Base-by-base conservation (phyloP, 1,140 invertebrate species). In the Semibalanus balanoides region DNA sequence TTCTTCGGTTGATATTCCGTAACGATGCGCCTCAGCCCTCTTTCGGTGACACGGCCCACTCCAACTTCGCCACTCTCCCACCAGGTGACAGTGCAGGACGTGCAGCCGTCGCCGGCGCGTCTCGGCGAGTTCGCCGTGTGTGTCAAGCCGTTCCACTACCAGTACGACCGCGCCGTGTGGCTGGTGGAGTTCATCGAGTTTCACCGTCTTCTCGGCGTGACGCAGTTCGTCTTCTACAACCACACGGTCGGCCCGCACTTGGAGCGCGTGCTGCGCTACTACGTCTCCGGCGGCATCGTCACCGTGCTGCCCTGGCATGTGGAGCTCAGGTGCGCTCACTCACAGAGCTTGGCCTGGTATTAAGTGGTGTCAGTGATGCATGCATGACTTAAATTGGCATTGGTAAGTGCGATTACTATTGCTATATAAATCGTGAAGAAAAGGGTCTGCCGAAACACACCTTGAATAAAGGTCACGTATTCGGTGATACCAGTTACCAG, bases 161-260 rank as follows among this genome's bases (percentile, higher is more conserved):
- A 91, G 77, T 97, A 94, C 83, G 90, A 95, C 81, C 87, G 88
- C 79, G 89, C 89, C 0, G 76, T 85, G 69, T 92, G 94, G 85
- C 85, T 98, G 77, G 86, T 96, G 76, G 95, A 97, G 85, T 97
- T 95, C 86, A 89, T 97, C 77, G 95, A 97, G 84, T 85, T 97
- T 75, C 93, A 97, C 82, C 87, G 88, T 5, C 83, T 97, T 27
- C 85, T 97, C 73, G 95, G 95, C 0, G 92, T 92, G 0, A 88
- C 88, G 35, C 92, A 95, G 82, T 94, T 97, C 82, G 92, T 93
- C 31, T 91, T 97, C 82, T 98, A 96, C 85, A 96, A 97, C 83
- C 90, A 96, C 82, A 94, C 94, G 0, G 85, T 95, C 30, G 92
- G 93, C 5, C 82, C 86, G 3, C 88, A 91, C 73, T 92, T 94